phyloP scores from a whole-genome alignment of 2,797 vertebrate species.

The Ambastaia sidthimunki region DNA sequence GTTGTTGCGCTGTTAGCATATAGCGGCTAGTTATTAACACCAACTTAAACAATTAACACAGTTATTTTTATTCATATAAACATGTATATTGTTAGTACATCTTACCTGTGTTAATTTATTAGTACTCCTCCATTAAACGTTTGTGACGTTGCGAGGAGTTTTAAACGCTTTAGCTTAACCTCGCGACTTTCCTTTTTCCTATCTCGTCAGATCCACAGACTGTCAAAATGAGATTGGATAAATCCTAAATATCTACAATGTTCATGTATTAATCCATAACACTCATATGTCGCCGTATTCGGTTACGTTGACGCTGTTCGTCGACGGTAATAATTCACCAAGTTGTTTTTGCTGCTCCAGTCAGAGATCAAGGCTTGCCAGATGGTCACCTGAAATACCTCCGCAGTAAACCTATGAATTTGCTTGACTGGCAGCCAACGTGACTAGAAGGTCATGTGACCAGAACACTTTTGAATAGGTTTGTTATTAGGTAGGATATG shows the following conservation, averaged over 20 bases:
- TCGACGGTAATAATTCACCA: background rate
- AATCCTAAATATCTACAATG: background rate
- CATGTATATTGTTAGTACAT: background rate
- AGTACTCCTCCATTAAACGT: conserved; percentile 31
- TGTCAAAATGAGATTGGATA: background rate
- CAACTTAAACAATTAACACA: background rate
- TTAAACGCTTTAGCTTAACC: conserved; percentile 2
- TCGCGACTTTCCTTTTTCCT: conserved; percentile 33
- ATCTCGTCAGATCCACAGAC: conserved; percentile 24
- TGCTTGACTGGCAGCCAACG: no score
- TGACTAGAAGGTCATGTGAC: conserved; percentile 9
- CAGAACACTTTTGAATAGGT: background rate
- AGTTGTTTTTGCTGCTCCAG: background rate
- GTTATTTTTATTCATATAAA: background rate
- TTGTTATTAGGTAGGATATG: background rate
- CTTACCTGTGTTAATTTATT: conserved; percentile 27
- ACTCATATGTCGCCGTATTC: background rate
- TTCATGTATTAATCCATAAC: background rate
- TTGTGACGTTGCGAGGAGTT: conserved; percentile 5
- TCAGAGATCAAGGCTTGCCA: conserved; percentile 24
- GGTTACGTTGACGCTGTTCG: background rate
- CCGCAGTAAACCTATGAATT: background rate
- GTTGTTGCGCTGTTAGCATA: conserved; percentile 32
- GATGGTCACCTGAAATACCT: conserved; percentile 17
- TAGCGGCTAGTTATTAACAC: conserved; percentile 29